Base-by-base conservation (phyloP, 1,140 invertebrate genomes). In the Apis laboriosa region DNA sequence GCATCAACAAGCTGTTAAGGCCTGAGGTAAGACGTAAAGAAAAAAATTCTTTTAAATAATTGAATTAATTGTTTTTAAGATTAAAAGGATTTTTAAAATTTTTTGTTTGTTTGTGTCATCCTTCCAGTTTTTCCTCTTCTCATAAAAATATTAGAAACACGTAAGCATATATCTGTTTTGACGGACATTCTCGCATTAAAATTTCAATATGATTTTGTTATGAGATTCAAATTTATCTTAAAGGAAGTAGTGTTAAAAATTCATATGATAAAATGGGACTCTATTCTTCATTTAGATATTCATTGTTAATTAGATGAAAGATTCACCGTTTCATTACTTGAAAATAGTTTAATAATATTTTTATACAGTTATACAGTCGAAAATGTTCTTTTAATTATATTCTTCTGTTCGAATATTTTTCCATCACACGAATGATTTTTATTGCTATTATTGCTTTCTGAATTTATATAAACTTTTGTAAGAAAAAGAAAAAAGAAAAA, bases 1-100 rank as follows among this genome's bases (percentile, higher is more conserved):
- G 92, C 86, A 91, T 93, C 79, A 90, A 85, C 74, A 91, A 92
- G 74, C 88, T 94, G 73, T 85, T 93, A 60, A 90, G 90, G 77
- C 87, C 90, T 43, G 88, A 90, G 91, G 92, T 93, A 90, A 90
- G 43, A 68, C 12, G 67, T 24, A 24, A 24, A 70, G 34, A 43
- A 43, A 43, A 70, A 70, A 51, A 24, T 70, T 12, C 51, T 53
- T 53, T 53, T 13, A 53, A 53, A 55, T 55, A 55, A 15, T 15
- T 12, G 0, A 13, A 55, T 55, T 55, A 55, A 55, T 55, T 55
- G 9, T 55, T 55, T 55, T 55, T 55, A 15, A 55, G 53, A 55
- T 12, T 12, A 55, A 55, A 7, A 43, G 34, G 0, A 12, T 55
- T 55, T 55, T 55, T 55, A 2, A 34, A 43, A 7, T 43, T 43